A percentile compares a stretch with the other conserved stretches of the same genome.
Evolutionary conservation across 2,888 invertebrate species (phyloP).

Genomic region (Galerucella nymphaeae): DNA sequence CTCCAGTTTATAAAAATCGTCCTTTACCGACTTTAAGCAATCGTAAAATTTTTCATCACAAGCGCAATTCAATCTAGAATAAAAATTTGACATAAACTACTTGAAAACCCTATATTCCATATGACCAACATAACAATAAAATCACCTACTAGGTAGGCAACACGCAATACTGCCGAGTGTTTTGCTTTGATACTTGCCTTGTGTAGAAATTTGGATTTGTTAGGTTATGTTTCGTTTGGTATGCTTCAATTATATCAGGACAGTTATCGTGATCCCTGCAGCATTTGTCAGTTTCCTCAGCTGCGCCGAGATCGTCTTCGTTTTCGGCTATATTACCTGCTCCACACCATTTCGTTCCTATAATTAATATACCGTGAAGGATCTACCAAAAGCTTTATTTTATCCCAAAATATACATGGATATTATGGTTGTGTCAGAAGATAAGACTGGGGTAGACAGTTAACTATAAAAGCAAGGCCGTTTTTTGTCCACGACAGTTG

Average conservation of each 20-base stretch:
- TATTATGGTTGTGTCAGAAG: no score
- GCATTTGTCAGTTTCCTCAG: slow-evolving; percentile 74
- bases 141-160: no score
- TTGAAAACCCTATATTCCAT: no score
- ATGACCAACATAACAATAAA: no score
- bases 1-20: slow-evolving; percentile 38
- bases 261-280: slow-evolving; percentile 81
- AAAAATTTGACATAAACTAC: slow-evolving; percentile 10
- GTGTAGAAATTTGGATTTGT: slow-evolving; percentile 59
- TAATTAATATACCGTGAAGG: background rate
- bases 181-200: slow-evolving; percentile 50
- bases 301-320: slow-evolving; percentile 74
- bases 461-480: no score
- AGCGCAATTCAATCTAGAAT: slow-evolving; percentile 66
- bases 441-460: no score
- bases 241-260: slow-evolving; percentile 68
- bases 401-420: no score
- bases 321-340: slow-evolving; percentile 73
- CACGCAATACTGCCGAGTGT: no score
- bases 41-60: slow-evolving; percentile 69
- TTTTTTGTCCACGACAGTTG: no score
- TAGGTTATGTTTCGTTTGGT: slow-evolving; percentile 56
- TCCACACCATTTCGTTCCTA: slow-evolving; percentile 87
- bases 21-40: slow-evolving; percentile 65
- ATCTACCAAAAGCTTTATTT: no score